A percentile compares a stretch with the other conserved stretches of the same genome.
phyloP scores from a whole-genome alignment of 37 sponge, comb jelly and placozoan species.

The Cladorhizidae sp. region DNA sequence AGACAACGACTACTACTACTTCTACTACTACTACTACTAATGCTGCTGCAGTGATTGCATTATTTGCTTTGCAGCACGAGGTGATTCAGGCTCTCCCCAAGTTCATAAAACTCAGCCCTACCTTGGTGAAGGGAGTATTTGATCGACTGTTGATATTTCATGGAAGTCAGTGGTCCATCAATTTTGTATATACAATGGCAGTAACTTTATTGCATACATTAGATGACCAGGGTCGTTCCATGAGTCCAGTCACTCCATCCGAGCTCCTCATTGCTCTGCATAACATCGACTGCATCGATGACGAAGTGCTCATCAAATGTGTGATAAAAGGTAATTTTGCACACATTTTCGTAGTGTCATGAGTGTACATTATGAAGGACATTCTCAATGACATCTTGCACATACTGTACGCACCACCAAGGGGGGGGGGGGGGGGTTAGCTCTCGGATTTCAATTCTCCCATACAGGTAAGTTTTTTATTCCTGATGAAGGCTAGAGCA shows the following conservation, averaged over 20 bases:
- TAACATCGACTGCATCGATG: conserved; percentile 85
- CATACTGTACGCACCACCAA: no score
- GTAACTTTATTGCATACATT: background rate
- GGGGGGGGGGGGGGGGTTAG: no score
- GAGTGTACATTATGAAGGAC: no score
- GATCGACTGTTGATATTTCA: conserved; percentile 73
- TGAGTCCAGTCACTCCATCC: conserved; percentile 82
- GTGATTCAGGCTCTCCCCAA: conserved; percentile 88
- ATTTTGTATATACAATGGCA: background rate
- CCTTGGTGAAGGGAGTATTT: conserved; percentile 87
- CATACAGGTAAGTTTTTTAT: no score
- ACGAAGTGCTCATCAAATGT: conserved; percentile 89
- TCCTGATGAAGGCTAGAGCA: no score
- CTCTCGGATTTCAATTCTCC: no score
- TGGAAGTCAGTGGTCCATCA: conserved; percentile 37
- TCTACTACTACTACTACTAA: background rate
- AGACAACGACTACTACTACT: background rate
- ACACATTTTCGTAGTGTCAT: background rate
- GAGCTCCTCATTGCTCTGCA: conserved; percentile 95
- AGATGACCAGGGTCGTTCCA: conserved; percentile 61
- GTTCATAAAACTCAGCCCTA: conserved; percentile 83
- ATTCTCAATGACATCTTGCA: no score
- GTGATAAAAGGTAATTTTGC: conserved; percentile 94
- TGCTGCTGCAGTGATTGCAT: background rate
- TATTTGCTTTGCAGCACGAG: conserved; percentile 58